These are phyloP conservation scores for Bursaphelenchus mucronatus DNA, from an alignment of 1,140 invertebrate genomes.

Conservation along the genomic window DNA sequence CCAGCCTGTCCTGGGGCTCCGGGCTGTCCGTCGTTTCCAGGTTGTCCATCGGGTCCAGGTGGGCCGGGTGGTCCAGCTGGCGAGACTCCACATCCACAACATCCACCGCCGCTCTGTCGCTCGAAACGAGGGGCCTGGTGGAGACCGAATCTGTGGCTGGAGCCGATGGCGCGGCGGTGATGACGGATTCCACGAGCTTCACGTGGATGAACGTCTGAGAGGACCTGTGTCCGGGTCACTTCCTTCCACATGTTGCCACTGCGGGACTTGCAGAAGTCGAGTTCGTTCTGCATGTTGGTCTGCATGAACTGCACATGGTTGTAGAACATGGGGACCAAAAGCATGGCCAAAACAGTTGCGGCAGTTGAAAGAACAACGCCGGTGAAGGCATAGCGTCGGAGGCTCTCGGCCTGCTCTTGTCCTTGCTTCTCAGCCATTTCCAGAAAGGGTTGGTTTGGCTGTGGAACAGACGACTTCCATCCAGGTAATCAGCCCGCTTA, in stretches of 20 bases:
- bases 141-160: neutral
- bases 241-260: conserved; percentile 48
- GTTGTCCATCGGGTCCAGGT: conserved; percentile 44
- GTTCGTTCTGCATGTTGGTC: conserved; percentile 52
- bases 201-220: conserved; percentile 9
- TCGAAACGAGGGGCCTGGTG: neutral
- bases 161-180: neutral
- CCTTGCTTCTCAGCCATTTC: conserved; percentile 3
- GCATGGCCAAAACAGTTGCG: neutral
- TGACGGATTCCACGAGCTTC: conserved; percentile 2
- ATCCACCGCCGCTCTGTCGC: conserved; percentile 11
- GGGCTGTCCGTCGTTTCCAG: conserved; percentile 34
- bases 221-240: conserved; percentile 47
- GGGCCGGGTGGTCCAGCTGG: conserved; percentile 45
- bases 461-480: conserved; percentile 1
- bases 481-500: too few relatives aligned
- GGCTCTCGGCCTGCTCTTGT: conserved; percentile 8
- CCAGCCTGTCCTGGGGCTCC: conserved; percentile 38
- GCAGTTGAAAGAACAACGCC: conserved; percentile 20
- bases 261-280: conserved; percentile 52
- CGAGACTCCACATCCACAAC: conserved; percentile 39
- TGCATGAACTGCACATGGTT: conserved; percentile 54
- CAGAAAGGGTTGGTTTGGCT: neutral
- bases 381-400: conserved; percentile 4
- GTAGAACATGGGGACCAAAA: conserved; percentile 51